A percentile compares a stretch with the other conserved stretches of the same genome.
These are phyloP conservation scores for Drosophila sordidula DNA, from an alignment of 2,888 invertebrate genomes.

Conservation along the genomic window DNA sequence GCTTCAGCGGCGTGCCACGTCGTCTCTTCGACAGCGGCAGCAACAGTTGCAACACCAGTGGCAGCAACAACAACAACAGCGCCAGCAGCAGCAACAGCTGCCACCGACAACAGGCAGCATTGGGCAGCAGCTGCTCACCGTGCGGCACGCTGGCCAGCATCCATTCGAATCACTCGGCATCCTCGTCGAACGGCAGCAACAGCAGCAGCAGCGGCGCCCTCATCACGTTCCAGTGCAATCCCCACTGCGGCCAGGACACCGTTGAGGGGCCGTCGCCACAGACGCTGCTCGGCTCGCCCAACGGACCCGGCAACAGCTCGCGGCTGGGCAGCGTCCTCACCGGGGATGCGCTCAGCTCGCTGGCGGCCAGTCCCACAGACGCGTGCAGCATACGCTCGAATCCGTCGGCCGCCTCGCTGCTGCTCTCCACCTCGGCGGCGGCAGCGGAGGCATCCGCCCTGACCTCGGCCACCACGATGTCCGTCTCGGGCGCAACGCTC, in stretches of 20 bases:
- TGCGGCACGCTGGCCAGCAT: conserved; percentile 83
- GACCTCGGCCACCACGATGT: conserved; percentile 59
- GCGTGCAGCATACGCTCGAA: conserved; percentile 84
- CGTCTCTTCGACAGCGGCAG: conserved; percentile 82
- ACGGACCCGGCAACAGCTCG: conserved; percentile 62
- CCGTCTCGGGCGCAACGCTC: conserved; percentile 79
- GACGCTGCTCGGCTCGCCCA: conserved; percentile 63
- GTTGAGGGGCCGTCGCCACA: conserved; percentile 48
- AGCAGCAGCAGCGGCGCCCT: conserved; percentile 82
- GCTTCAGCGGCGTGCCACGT: conserved; percentile 85
- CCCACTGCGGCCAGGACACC: conserved; percentile 56
- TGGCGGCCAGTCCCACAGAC: conserved; percentile 84
- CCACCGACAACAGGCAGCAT: neutral
- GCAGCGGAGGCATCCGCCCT: conserved; percentile 72
- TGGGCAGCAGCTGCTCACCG: conserved; percentile 71
- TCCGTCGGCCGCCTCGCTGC: conserved; percentile 83
- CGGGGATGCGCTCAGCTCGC: conserved; percentile 79
- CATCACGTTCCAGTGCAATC: conserved; percentile 82
- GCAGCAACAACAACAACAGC: conserved; percentile 26
- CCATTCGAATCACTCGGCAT: conserved; percentile 78
- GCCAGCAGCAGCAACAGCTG: conserved; percentile 13
- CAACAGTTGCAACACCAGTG: conserved; percentile 22
- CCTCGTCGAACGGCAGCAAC: conserved; percentile 82
- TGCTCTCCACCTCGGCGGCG: conserved; percentile 80
- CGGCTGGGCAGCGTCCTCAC: conserved; percentile 64